Conservation (phyloP, 2,888 invertebrate species). For the Cremastinae sp. region DNA sequence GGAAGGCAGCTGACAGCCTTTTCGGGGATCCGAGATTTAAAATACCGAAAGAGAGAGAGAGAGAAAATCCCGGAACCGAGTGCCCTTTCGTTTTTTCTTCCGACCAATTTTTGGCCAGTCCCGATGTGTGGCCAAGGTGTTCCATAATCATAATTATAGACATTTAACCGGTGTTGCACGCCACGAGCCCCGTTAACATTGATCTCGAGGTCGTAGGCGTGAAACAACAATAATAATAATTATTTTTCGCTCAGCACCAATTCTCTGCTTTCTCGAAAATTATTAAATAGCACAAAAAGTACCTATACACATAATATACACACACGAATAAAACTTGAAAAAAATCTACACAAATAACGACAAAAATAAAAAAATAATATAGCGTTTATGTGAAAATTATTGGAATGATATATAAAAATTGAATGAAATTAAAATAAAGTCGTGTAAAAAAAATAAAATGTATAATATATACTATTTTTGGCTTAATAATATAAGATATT, state of each 20-base stretch:
- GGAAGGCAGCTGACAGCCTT: slow-evolving; percentile 48
- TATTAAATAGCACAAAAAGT: background rate
- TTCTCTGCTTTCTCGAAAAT: no score
- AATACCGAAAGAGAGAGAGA: no score
- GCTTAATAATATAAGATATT: no score
- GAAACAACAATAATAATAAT: slow-evolving; percentile 36
- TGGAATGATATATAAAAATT: no score
- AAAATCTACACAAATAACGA: no score
- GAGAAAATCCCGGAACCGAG: slow-evolving; percentile 22
- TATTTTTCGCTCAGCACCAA: slow-evolving; percentile 12
- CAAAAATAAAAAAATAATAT: no score
- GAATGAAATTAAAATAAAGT: no score
- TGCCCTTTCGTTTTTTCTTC: slow-evolving; percentile 32
- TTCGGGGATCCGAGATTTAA: slow-evolving; percentile 43
- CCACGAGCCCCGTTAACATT: slow-evolving; percentile 31
- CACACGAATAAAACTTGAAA: no score
- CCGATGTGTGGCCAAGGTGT: slow-evolving; percentile 48
- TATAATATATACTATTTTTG: no score
- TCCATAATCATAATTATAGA: slow-evolving; percentile 12
- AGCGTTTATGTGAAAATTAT: no score
- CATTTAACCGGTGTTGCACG: slow-evolving; percentile 29
- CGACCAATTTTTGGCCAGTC: slow-evolving; percentile 46
- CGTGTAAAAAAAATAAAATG: no score
- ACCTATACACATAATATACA: background rate
- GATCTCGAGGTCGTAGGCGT: slow-evolving; percentile 54